Conservation (phyloP, 2,888 invertebrate species). For the Corbicula japonica region DNA sequence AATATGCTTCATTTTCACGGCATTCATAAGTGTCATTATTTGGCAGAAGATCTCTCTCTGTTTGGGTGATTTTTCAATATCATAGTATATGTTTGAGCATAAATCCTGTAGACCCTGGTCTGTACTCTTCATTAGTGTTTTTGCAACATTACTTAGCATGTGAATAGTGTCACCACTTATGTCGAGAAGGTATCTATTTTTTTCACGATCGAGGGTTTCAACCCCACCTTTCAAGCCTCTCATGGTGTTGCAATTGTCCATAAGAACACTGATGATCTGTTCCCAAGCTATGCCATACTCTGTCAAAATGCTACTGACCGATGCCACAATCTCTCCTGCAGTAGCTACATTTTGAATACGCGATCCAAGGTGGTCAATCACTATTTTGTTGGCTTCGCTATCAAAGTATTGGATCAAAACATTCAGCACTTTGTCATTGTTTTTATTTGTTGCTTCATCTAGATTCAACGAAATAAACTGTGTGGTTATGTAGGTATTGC, state of each 20-base stretch:
- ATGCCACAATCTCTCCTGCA: slow-evolving; percentile 22
- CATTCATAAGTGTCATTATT: slow-evolving; percentile 28
- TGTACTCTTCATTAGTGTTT: slow-evolving; percentile 24
- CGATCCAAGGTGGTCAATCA: slow-evolving; percentile 26
- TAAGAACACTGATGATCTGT: slow-evolving; percentile 36
- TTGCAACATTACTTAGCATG: slow-evolving; percentile 47
- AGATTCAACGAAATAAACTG: slow-evolving; percentile 39
- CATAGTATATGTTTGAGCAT: slow-evolving; percentile 42
- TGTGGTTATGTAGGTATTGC: slow-evolving; percentile 41
- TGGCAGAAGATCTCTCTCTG: slow-evolving; percentile 32
- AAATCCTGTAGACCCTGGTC: slow-evolving; percentile 18
- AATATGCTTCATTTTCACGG: slow-evolving; percentile 17
- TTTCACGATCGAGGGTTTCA: slow-evolving; percentile 24
- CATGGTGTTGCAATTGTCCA: slow-evolving; percentile 55
- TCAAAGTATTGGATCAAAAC: slow-evolving; percentile 39
- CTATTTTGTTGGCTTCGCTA: slow-evolving; percentile 9
- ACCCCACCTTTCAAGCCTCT: slow-evolving; percentile 42
- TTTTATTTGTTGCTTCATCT: slow-evolving; percentile 50
- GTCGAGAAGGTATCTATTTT: slow-evolving; percentile 32
- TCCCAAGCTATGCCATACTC: slow-evolving; percentile 34
- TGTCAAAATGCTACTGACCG: slow-evolving; percentile 14
- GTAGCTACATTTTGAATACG: slow-evolving; percentile 34
- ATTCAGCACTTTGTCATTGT: slow-evolving; percentile 48
- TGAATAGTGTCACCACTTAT: slow-evolving; percentile 44
- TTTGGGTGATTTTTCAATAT: slow-evolving; percentile 54